Evolutionary conservation across 1,140 invertebrate species (phyloP).

Genomic region (Arion vulgaris): DNA sequence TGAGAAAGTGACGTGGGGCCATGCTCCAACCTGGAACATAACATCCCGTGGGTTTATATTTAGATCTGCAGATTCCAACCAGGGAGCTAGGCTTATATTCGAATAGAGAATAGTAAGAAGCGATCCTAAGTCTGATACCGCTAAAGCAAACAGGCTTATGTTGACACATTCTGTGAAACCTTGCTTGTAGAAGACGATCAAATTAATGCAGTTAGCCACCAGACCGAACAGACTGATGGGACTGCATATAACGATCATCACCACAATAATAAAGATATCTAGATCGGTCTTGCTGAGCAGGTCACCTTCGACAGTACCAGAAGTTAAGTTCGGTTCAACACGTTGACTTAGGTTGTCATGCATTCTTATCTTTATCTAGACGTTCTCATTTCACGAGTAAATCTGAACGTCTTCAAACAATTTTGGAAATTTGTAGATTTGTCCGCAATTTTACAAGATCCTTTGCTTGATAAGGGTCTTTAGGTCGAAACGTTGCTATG

Average conservation of each 20-base stretch:
- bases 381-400: no score
- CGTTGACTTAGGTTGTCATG: no score
- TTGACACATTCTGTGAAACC: conserved; percentile 12
- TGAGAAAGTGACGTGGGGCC: conserved; percentile 19
- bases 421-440: no score
- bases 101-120: background rate
- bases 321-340: no score
- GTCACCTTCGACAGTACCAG: background rate
- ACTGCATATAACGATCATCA: background rate
- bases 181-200: conserved; percentile 13
- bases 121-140: background rate
- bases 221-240: background rate
- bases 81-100: background rate
- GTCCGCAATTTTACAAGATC: no score
- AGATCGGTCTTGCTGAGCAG: background rate
- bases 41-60: background rate
- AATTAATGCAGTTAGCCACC: conserved; percentile 5
- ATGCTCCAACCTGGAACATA: background rate
- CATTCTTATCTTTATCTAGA: no score
- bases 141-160: conserved; percentile 1
- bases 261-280: background rate
- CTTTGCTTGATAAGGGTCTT: no score
- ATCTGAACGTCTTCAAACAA: no score
- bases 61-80: background rate
- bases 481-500: no score